Evolutionary conservation across 2,888 invertebrate genomes (phyloP).

Genomic region (Anoplius nigerrimus): DNA sequence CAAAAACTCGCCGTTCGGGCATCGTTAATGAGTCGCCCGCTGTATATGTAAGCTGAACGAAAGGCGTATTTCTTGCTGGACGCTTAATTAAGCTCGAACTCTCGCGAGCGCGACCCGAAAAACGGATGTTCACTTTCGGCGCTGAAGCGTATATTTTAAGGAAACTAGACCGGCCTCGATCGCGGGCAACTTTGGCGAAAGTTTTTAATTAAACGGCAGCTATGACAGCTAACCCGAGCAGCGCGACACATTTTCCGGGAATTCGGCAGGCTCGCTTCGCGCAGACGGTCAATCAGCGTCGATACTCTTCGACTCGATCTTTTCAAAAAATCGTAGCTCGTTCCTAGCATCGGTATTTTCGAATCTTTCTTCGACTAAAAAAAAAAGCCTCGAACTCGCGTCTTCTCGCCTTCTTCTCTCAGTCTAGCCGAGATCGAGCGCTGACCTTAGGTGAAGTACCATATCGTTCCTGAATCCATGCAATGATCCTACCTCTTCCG

Average conservation of each 20-base stretch:
- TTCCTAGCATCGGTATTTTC: constrained; percentile 28
- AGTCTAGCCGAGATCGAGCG: neutral
- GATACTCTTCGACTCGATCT: constrained; percentile 17
- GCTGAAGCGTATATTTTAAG: neutral
- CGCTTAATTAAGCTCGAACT: too few relatives aligned
- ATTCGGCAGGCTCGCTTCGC: neutral
- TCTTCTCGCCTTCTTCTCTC: neutral
- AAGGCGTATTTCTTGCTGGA: too few relatives aligned
- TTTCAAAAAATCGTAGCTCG: constrained; percentile 30
- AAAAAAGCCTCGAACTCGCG: constrained; percentile 14
- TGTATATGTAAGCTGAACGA: too few relatives aligned
- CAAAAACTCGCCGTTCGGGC: too few relatives aligned
- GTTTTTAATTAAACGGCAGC: too few relatives aligned
- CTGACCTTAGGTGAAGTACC: too few relatives aligned
- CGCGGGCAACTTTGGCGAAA: too few relatives aligned
- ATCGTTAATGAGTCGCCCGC: too few relatives aligned
- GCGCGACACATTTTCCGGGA: neutral
- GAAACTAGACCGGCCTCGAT: neutral
- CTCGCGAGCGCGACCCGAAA: too few relatives aligned
- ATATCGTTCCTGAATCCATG: too few relatives aligned
- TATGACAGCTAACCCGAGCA: constrained; percentile 15
- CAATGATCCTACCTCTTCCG: too few relatives aligned
- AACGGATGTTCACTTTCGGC: too few relatives aligned
- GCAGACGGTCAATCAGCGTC: constrained; percentile 7
- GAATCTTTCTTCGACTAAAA: neutral